Percentiles rank a stretch among this genome's conserved stretches.
phyloP scores from a whole-genome alignment of 2,113 vertebrate genomes.

The Verasper variegatus region DNA sequence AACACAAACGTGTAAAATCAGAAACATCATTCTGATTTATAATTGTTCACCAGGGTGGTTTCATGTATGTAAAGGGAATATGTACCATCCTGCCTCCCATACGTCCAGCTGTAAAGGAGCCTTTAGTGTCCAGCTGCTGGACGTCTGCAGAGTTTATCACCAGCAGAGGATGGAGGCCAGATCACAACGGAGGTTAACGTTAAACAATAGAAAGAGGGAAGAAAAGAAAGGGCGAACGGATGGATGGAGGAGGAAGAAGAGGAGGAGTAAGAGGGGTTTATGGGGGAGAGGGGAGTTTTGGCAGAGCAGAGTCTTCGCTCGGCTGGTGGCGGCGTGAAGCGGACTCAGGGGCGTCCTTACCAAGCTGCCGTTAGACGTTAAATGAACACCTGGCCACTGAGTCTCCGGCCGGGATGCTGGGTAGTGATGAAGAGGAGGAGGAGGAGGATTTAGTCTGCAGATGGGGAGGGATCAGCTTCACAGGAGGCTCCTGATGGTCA shows the following conservation, averaged over 20 bases:
- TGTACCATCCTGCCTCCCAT: conserved; percentile 38
- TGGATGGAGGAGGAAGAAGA: background rate
- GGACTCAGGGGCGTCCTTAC: conserved; percentile 62
- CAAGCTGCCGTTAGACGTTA: conserved; percentile 66
- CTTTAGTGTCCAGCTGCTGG: conserved; percentile 65
- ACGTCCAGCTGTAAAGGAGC: conserved; percentile 39
- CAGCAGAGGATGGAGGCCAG: conserved; percentile 17
- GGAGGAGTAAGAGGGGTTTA: conserved; percentile 46
- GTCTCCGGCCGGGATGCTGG: conserved; percentile 36
- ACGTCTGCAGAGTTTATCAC: conserved; percentile 53
- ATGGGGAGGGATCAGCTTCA: conserved; percentile 34
- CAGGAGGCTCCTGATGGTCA: conserved; percentile 61
- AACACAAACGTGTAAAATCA: too few relatives aligned
- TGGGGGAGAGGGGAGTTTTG: conserved; percentile 57
- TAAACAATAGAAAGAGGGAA: conserved; percentile 33
- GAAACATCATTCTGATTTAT: too few relatives aligned
- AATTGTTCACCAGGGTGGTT: background rate
- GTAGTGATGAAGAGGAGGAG: conserved; percentile 7
- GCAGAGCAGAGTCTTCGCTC: conserved; percentile 58
- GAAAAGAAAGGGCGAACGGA: conserved; percentile 4
- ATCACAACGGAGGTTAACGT: too few relatives aligned
- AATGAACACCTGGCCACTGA: conserved; percentile 73
- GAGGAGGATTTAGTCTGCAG: conserved; percentile 10
- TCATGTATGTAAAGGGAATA: conserved; percentile 12
- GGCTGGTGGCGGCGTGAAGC: conserved; percentile 58